Conservation (phyloP, 1,140 invertebrate genomes). For the Macrotrachela quadricornifera region DNA sequence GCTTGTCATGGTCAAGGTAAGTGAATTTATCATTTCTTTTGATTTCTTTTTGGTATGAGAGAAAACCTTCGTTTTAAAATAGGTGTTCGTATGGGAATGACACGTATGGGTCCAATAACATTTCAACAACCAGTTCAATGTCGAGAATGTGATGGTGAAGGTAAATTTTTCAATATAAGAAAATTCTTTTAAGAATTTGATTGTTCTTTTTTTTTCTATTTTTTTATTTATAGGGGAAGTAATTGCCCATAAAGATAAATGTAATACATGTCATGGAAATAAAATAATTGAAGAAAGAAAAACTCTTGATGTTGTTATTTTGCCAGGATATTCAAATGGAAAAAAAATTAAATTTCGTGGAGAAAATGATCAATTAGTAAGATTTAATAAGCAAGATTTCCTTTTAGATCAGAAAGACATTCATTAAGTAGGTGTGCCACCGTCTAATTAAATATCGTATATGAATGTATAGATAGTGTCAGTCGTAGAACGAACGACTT, state of each 20-base stretch:
- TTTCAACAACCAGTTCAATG: slow-evolving; percentile 73
- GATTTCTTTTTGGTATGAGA: too few species aligned
- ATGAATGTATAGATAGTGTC: too few species aligned
- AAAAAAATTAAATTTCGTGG: slow-evolving; percentile 5
- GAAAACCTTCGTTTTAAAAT: too few species aligned
- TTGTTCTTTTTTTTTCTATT: neutral
- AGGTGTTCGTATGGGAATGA: slow-evolving; percentile 63
- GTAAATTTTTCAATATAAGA: slow-evolving; percentile 3
- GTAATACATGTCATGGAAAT: slow-evolving; percentile 7
- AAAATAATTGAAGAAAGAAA: slow-evolving; percentile 6
- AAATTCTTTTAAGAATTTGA: slow-evolving; percentile 7
- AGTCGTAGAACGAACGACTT: too few species aligned
- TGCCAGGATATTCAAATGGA: slow-evolving; percentile 18
- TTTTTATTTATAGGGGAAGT: slow-evolving; percentile 6
- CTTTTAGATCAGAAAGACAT: too few species aligned
- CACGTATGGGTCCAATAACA: slow-evolving; percentile 67
- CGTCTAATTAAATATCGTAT: too few species aligned
- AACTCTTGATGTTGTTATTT: slow-evolving; percentile 18
- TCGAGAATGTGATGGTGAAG: slow-evolving; percentile 39
- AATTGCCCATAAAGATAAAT: slow-evolving; percentile 6
- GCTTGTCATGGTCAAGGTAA: slow-evolving; percentile 61
- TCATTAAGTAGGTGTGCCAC: too few species aligned
- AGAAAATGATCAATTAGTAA: slow-evolving; percentile 2
- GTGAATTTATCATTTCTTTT: too few species aligned
- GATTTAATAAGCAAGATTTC: neutral